phyloP scores from a whole-genome alignment of 2,888 invertebrate genomes.

The Stenoptilia bipunctidactyla region DNA sequence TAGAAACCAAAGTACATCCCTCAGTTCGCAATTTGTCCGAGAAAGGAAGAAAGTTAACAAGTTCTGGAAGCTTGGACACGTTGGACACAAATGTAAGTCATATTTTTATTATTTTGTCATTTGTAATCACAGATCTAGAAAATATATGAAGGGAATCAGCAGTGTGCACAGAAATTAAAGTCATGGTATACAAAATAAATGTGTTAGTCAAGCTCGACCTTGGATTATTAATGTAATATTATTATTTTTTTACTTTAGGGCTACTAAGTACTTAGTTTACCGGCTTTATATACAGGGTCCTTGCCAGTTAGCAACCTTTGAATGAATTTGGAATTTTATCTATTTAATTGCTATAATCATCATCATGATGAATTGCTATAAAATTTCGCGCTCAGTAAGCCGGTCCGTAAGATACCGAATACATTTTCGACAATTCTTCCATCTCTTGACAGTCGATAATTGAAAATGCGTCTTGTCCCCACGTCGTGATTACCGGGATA shows the following conservation, averaged over 20 bases:
- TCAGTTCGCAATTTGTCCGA: conserved; percentile 6
- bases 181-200: too few relatives aligned
- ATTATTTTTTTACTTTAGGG: too few relatives aligned
- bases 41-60: conserved; percentile 17
- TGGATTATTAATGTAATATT: too few relatives aligned
- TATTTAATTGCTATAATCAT: too few relatives aligned
- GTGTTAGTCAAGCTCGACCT: too few relatives aligned
- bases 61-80: conserved; percentile 16
- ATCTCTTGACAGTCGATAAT: conserved; percentile 1
- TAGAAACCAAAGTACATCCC: conserved; percentile 16
- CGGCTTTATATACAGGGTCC: too few relatives aligned
- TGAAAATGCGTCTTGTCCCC: conserved; percentile 14
- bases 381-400: too few relatives aligned
- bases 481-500: conserved; percentile 18
- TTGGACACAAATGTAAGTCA: conserved; percentile 15
- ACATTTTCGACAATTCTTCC: conserved; percentile 1
- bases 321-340: too few relatives aligned
- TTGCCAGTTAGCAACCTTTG: too few relatives aligned
- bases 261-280: too few relatives aligned
- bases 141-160: conserved; percentile 1
- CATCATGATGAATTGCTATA: too few relatives aligned
- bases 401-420: neutral
- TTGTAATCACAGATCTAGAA: conserved; percentile 5
- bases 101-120: conserved; percentile 7
- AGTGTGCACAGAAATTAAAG: too few relatives aligned